Evolutionary conservation across 2,888 invertebrate species (phyloP).

Genomic region (Tenthredo scrophulariae): DNA sequence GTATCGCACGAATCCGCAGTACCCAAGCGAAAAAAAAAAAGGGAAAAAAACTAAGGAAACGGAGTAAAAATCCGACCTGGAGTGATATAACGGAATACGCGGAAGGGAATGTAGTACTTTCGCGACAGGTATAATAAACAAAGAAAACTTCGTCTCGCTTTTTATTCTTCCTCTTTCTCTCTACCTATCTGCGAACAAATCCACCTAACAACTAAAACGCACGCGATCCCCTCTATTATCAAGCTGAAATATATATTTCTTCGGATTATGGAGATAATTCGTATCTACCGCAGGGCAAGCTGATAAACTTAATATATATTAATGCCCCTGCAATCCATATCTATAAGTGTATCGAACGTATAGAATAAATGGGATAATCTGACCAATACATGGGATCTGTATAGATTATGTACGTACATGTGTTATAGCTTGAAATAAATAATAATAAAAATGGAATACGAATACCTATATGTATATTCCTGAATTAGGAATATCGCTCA

Average conservation of each 20-base stretch:
- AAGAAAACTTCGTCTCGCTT: not conserved
- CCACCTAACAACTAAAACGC: conserved; percentile 24
- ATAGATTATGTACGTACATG: not conserved
- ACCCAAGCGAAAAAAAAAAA: not conserved
- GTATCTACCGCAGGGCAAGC: conserved; percentile 11
- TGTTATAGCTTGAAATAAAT: not conserved
- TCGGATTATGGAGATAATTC: conserved; percentile 38
- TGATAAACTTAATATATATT: conserved; percentile 43
- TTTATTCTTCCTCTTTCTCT: not conserved
- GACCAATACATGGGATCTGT: not conserved
- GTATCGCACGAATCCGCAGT: conserved; percentile 6
- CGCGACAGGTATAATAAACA: conserved; percentile 36
- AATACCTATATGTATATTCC: not conserved
- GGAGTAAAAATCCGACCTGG: not conserved
- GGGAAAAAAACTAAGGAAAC: not conserved
- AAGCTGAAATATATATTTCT: conserved; percentile 31
- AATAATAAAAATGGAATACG: not conserved
- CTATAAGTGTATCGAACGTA: not conserved
- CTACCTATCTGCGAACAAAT: conserved; percentile 17
- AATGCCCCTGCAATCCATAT: not conserved
- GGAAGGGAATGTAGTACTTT: conserved; percentile 7
- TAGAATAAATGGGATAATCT: conserved; percentile 10
- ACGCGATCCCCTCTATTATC: conserved; percentile 32
- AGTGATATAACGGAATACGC: not conserved
- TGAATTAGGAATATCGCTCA: not conserved